phyloP scores from a whole-genome alignment of 1,140 invertebrate species.

The Nasonia vitripennis region DNA sequence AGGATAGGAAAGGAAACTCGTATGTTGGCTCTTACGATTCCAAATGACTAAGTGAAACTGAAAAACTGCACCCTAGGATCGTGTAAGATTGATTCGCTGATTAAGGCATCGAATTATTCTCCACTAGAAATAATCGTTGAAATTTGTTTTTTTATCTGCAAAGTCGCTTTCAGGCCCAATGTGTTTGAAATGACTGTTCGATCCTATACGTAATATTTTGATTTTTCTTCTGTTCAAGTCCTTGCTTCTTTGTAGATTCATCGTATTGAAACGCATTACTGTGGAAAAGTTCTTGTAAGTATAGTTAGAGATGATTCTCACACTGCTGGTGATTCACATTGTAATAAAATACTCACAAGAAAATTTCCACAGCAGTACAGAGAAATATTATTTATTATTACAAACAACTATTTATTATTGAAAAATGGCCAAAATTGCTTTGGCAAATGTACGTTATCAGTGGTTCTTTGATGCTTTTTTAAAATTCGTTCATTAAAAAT shows the following conservation, averaged over 20 bases:
- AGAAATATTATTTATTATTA: neutral
- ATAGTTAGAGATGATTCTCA: neutral
- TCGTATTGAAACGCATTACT: neutral
- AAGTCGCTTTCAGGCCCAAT: neutral
- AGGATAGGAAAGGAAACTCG: constrained; percentile 49
- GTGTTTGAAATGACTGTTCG: neutral
- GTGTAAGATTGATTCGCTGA: neutral
- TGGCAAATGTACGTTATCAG: neutral
- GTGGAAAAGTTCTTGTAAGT: neutral
- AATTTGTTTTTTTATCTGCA: neutral
- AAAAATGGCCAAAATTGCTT: neutral
- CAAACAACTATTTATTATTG: neutral
- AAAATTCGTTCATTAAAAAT: constrained; percentile 36
- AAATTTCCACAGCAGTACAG: neutral
- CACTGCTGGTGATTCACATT: neutral
- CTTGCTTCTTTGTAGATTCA: constrained; percentile 19
- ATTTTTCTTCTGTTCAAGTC: constrained; percentile 4
- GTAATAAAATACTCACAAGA: neutral
- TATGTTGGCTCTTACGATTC: constrained; percentile 49
- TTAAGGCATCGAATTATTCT: constrained; percentile 14
- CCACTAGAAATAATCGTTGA: constrained; percentile 35
- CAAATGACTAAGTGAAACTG: constrained; percentile 50
- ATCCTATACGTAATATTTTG: neutral
- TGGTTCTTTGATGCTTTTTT: constrained; percentile 32
- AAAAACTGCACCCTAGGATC: constrained; percentile 46